Percentiles rank a stretch among this genome's conserved stretches.
Evolutionary conservation across 2,797 vertebrate genomes (phyloP).

Genomic region (Knipowitschia caucasica): DNA sequence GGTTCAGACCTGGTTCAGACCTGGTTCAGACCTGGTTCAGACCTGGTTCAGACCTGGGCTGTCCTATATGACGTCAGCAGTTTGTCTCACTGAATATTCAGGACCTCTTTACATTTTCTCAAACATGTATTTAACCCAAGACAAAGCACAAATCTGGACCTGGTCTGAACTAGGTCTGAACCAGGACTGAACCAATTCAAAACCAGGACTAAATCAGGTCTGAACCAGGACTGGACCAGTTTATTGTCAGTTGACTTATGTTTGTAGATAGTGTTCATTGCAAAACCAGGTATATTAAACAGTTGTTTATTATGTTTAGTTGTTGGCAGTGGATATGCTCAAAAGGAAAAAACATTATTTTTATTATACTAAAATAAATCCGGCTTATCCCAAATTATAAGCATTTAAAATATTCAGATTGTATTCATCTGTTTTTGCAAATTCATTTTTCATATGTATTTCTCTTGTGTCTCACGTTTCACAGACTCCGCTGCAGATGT

Average conservation of each 20-base stretch:
- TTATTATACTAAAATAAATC: no score
- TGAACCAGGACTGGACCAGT: neutral
- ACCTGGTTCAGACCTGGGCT: neutral
- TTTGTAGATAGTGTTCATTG: no score
- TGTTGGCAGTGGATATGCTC: no score
- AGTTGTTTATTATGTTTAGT: no score
- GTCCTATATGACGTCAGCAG: neutral
- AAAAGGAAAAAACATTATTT: no score
- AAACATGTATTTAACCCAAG: neutral
- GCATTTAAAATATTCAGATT: no score
- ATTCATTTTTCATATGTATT: no score
- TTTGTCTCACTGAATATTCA: neutral
- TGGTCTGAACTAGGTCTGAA: neutral
- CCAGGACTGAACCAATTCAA: neutral
- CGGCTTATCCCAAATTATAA: no score
- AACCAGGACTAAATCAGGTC: neutral
- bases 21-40: neutral
- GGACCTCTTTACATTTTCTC: neutral
- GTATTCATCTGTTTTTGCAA: no score
- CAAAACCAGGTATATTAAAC: no score
- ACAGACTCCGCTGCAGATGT: no score
- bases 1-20: neutral
- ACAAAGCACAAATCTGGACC: neutral
- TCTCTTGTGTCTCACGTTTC: no score
- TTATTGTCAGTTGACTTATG: neutral